Evolutionary conservation across 2,113 vertebrate species (phyloP).

Genomic region (Camelus bactrianus): DNA sequence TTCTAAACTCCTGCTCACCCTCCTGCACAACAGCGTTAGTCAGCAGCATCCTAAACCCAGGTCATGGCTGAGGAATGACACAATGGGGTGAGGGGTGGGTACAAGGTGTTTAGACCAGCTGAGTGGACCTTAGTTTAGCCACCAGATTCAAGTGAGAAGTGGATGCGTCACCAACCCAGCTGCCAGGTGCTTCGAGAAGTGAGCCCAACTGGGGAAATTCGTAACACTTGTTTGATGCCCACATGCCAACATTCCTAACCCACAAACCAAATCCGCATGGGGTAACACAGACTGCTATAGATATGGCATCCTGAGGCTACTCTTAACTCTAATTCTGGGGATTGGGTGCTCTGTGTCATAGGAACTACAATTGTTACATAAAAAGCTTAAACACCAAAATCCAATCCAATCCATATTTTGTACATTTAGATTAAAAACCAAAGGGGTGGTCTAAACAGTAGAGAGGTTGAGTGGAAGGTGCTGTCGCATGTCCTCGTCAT

Average conservation of each 20-base stretch:
- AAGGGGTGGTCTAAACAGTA: not conserved
- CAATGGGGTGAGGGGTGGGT: not conserved
- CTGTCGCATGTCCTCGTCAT: not conserved
- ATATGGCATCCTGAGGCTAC: too few relatives aligned
- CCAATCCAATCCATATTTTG: not conserved
- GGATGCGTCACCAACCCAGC: not conserved
- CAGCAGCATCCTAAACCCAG: not conserved
- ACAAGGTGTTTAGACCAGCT: not conserved
- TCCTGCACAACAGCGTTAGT: not conserved
- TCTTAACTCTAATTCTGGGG: not conserved
- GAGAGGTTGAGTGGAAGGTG: not conserved
- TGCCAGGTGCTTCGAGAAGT: not conserved
- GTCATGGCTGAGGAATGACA: not conserved
- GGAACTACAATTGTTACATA: not conserved
- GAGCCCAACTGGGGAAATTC: not conserved
- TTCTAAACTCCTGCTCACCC: not conserved
- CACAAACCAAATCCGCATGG: not conserved
- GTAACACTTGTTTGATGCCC: not conserved
- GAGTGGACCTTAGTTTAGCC: not conserved
- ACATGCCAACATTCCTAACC: not conserved
- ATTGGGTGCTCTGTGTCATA: not conserved
- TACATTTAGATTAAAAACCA: not conserved
- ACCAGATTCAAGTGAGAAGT: slow-evolving; percentile 32
- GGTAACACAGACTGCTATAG: not conserved
- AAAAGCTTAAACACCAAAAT: not conserved